Evolutionary conservation across 2,888 invertebrate species (phyloP).

Genomic region (Drosophila falleni): DNA sequence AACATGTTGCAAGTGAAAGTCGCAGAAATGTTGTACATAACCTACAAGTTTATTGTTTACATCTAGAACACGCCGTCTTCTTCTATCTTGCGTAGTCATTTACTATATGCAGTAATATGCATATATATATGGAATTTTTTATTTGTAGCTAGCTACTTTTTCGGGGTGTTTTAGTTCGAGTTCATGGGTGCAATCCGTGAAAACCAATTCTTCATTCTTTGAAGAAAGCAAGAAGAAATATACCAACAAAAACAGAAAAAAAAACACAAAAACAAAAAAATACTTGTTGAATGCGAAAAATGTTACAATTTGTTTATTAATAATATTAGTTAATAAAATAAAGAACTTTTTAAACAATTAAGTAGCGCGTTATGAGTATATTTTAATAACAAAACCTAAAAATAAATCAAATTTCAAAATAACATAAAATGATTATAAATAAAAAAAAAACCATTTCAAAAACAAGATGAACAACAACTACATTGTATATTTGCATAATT

Average conservation of each 20-base stretch:
- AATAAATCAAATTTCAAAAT: constrained; percentile 21
- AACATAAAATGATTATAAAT: constrained; percentile 31
- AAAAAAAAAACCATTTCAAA: constrained; percentile 3
- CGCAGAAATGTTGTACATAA: constrained; percentile 70
- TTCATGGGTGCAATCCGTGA: constrained; percentile 40
- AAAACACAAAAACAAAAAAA: constrained; percentile 24
- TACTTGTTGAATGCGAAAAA: constrained; percentile 63
- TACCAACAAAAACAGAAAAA: constrained; percentile 14
- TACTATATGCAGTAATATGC: constrained; percentile 20
- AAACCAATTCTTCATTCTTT: constrained; percentile 22
- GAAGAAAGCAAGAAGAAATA: background rate
- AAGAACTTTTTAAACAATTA: constrained; percentile 77
- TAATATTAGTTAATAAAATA: constrained; percentile 73
- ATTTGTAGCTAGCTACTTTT: constrained; percentile 54
- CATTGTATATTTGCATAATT: constrained; percentile 65
- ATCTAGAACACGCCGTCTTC: constrained; percentile 45
- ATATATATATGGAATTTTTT: constrained; percentile 16
- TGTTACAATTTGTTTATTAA: constrained; percentile 79
- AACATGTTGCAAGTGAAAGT: constrained; percentile 47
- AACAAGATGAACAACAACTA: constrained; percentile 40
- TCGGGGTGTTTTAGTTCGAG: constrained; percentile 47
- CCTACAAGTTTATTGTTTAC: constrained; percentile 46
- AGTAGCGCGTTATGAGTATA: constrained; percentile 80
- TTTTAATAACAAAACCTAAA: constrained; percentile 66
- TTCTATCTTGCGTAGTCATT: constrained; percentile 46